Evolutionary conservation across 2,888 invertebrate genomes (phyloP).

Genomic region (Drosophila percnosoma): DNA sequence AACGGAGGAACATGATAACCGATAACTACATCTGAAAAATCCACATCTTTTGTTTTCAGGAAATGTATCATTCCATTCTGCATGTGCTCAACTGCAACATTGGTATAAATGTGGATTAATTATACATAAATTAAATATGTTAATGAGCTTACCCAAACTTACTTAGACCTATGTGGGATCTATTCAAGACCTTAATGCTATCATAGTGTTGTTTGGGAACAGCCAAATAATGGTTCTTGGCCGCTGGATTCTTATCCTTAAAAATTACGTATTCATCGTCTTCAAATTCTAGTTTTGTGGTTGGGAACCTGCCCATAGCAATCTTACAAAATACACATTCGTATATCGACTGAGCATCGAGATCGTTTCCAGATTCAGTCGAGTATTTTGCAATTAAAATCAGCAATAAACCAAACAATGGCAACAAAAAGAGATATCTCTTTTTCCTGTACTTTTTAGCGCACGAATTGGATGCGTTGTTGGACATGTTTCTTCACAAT

Average conservation of each 20-base stretch:
- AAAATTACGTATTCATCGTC: constrained; percentile 92
- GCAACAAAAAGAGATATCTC: constrained; percentile 15
- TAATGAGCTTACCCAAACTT: constrained; percentile 75
- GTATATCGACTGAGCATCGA: background rate
- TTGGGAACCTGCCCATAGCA: constrained; percentile 86
- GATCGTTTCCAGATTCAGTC: background rate
- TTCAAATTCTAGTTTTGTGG: constrained; percentile 89
- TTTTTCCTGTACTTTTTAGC: constrained; percentile 19
- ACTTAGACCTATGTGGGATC: constrained; percentile 90
- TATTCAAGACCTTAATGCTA: constrained; percentile 89
- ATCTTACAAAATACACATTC: constrained; percentile 92
- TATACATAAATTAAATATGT: constrained; percentile 1
- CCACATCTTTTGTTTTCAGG: constrained; percentile 85
- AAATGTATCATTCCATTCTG: constrained; percentile 86
- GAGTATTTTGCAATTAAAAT: constrained; percentile 29
- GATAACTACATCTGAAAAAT: constrained; percentile 85
- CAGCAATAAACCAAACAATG: background rate
- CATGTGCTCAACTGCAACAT: constrained; percentile 88
- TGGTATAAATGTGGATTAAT: background rate
- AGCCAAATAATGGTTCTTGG: constrained; percentile 91
- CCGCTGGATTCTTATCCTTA: constrained; percentile 92
- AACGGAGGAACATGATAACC: constrained; percentile 98
- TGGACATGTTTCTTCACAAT: constrained; percentile 18
- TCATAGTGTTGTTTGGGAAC: constrained; percentile 91
- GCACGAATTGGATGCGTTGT: background rate